Conservation (phyloP, 37 sponge, comb jelly and placozoan species). For the Oopsacas minuta region DNA sequence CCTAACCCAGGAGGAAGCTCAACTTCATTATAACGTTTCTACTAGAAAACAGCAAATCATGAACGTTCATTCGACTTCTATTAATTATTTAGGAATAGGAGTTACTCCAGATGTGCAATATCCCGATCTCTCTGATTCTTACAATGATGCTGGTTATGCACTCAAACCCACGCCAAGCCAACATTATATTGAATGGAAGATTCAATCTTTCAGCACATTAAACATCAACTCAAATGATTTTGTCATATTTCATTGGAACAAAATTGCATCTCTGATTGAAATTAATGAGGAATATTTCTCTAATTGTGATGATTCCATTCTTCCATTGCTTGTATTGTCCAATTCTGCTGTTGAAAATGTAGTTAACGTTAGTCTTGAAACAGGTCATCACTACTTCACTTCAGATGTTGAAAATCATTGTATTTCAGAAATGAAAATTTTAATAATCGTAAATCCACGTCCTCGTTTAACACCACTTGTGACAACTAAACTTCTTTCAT, state of each 20-base stretch:
- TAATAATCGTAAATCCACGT: slow-evolving; percentile 13
- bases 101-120: neutral
- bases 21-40: neutral
- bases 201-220: neutral
- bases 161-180: neutral
- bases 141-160: neutral
- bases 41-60: neutral
- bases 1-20: neutral
- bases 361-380: slow-evolving; percentile 34
- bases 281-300: neutral
- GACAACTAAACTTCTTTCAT: neutral
- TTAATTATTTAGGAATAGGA: neutral
- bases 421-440: slow-evolving; percentile 53
- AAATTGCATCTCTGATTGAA: neutral
- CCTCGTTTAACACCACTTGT: neutral
- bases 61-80: neutral
- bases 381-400: slow-evolving; percentile 56
- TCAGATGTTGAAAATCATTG: slow-evolving; percentile 56
- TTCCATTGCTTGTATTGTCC: neutral
- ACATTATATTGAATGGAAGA: neutral
- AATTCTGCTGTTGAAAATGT: slow-evolving; percentile 19
- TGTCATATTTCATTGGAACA: neutral
- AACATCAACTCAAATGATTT: neutral
- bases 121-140: neutral
- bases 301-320: neutral